Conservation (phyloP, 2,888 invertebrate genomes). For the Apodemia duryi region DNA sequence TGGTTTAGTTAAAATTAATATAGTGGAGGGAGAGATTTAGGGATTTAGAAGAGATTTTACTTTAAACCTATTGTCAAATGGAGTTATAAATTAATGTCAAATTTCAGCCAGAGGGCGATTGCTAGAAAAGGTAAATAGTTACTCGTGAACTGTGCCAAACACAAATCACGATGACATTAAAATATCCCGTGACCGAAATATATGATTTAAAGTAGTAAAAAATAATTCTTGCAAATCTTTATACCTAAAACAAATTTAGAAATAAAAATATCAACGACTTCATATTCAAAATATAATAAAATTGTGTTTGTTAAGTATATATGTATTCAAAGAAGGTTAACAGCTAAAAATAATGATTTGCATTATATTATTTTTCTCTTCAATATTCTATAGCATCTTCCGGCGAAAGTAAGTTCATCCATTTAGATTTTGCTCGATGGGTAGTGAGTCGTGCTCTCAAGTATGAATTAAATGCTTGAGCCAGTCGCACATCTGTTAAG, state of each 20-base stretch:
- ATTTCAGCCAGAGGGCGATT: too few relatives aligned
- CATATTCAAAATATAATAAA: neutral
- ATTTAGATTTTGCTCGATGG: constrained; percentile 47
- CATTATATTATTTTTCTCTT: constrained; percentile 4
- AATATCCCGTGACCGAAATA: too few relatives aligned
- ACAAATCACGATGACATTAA: too few relatives aligned
- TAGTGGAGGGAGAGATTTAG: too few relatives aligned
- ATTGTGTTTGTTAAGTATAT: neutral
- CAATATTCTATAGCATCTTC: neutral
- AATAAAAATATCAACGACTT: neutral
- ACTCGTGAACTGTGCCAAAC: too few relatives aligned
- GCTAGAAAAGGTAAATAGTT: too few relatives aligned
- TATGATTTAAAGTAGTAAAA: too few relatives aligned
- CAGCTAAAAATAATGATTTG: constrained; percentile 8
- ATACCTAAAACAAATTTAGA: neutral
- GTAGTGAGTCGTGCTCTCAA: constrained; percentile 40
- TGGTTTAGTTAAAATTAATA: too few relatives aligned
- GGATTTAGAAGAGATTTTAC: too few relatives aligned
- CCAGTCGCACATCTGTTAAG: constrained; percentile 58
- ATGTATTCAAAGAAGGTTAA: neutral
- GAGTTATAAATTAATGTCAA: too few relatives aligned
- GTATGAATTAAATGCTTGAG: constrained; percentile 54
- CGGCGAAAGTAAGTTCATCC: constrained; percentile 15
- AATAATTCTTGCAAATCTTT: too few relatives aligned
- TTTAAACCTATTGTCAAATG: too few relatives aligned